Base-by-base conservation (phyloP, 2,113 vertebrate genomes). In the Gymnarchus niloticus region DNA sequence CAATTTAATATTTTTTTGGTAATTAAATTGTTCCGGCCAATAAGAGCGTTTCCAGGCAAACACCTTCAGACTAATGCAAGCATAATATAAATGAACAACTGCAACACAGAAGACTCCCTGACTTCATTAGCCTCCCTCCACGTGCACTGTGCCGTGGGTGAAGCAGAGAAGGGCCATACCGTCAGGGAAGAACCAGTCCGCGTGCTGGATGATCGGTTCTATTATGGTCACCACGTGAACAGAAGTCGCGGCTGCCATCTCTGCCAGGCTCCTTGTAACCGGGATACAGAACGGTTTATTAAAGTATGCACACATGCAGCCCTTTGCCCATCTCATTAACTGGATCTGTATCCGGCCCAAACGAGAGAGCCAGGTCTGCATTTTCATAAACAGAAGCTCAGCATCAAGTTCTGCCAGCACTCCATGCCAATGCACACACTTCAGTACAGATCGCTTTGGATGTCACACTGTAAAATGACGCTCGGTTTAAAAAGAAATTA, bases 111-210 rank as follows among this genome's bases (percentile, higher is more conserved):
- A 78, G 41, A 78, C 37, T n/a, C 76, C n/a, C 46, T n/a, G 46
- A 23, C 21, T 23, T 2, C 21, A 17, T n/a, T 17, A 17, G 23
- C n/a, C 51, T 25, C n/a, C 21, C 12, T 49, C 78, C 9, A 19
- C 0, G 80, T 17, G 65, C 4, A 0, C 23, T 78, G 44, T 78
- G 44, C 76, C 9, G 44, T 23, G 37, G 23, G 0, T 0, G 12
- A 76, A 37, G 49, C 10, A 69, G 33, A n/a, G 59, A 54, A 81
- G 23, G 51, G 41, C 37, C 90, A 1, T 93, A 99, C 98, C 98
- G 91, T 95, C 98, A 56, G 98, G 98, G 90, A 99, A 99, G 95
- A 99, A 99, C 97, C 98, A 99, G 93, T 97, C 95, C 0, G 97
- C 97, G 0, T 99, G 98, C 90, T 98, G 98, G 88, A 99, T 98